Percentiles rank a stretch among this genome's conserved stretches.
Conservation (phyloP, 2,113 vertebrate species). For the Epinephelus cyanopodus region DNA sequence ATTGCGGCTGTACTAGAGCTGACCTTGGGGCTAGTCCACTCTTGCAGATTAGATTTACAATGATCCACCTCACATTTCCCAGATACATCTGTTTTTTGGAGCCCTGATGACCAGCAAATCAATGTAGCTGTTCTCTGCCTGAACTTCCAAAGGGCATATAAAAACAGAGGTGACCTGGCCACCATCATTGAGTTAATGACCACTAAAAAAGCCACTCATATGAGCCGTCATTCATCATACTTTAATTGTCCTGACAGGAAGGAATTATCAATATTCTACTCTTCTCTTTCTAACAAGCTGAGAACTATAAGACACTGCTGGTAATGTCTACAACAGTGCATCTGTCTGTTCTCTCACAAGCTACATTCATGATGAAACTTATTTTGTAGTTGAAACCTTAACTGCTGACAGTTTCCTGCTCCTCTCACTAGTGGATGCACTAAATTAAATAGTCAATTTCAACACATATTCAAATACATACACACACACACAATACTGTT, state of each 20-base stretch:
- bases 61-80: constrained; percentile 55
- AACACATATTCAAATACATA: background rate
- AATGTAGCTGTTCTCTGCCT: constrained; percentile 54
- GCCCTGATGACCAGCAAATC: constrained; percentile 56
- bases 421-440: background rate
- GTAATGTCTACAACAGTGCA: background rate
- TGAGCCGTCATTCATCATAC: constrained; percentile 11
- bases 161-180: constrained; percentile 47
- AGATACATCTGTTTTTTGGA: constrained; percentile 49
- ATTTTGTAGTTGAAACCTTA: background rate
- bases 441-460: background rate
- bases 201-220: constrained; percentile 27
- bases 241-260: background rate
- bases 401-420: background rate
- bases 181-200: constrained; percentile 38
- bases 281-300: background rate
- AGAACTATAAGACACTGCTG: background rate
- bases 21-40: constrained; percentile 58
- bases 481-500: no score
- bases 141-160: constrained; percentile 59
- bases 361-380: background rate
- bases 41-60: constrained; percentile 71
- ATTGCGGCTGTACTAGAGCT: background rate
- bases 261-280: background rate
- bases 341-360: background rate